A percentile compares a stretch with the other conserved stretches of the same genome.
Evolutionary conservation across 1,140 invertebrate genomes (phyloP).

Genomic region (Bombus ignitus): DNA sequence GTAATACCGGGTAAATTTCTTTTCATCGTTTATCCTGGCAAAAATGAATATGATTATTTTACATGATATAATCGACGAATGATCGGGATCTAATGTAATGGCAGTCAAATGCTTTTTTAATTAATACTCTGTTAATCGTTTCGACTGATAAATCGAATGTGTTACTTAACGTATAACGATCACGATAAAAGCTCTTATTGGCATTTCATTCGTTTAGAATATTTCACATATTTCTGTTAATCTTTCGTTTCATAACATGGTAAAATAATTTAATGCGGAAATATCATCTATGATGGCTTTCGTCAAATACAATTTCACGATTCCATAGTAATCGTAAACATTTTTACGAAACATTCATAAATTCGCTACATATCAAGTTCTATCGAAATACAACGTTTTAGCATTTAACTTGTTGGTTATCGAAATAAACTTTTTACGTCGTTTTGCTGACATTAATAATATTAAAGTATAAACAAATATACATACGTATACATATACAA

Average conservation of each 20-base stretch:
- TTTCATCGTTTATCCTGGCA: background rate
- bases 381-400: too few relatives aligned
- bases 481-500: too few relatives aligned
- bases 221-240: background rate
- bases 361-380: too few relatives aligned
- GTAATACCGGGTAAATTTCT: background rate
- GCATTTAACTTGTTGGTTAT: too few relatives aligned
- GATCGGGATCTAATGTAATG: background rate
- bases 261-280: background rate
- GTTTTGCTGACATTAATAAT: too few relatives aligned
- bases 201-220: background rate
- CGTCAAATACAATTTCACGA: background rate
- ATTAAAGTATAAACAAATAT: too few relatives aligned
- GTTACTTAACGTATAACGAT: background rate
- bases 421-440: too few relatives aligned
- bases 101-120: background rate
- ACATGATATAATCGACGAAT: background rate
- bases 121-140: background rate
- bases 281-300: background rate
- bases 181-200: background rate
- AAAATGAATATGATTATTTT: conserved; percentile 2
- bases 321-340: too few relatives aligned
- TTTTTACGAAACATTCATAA: too few relatives aligned
- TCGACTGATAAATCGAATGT: background rate
- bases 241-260: background rate